Base-by-base conservation (phyloP, 1,140 invertebrate genomes). In the Drosophila saltans region DNA sequence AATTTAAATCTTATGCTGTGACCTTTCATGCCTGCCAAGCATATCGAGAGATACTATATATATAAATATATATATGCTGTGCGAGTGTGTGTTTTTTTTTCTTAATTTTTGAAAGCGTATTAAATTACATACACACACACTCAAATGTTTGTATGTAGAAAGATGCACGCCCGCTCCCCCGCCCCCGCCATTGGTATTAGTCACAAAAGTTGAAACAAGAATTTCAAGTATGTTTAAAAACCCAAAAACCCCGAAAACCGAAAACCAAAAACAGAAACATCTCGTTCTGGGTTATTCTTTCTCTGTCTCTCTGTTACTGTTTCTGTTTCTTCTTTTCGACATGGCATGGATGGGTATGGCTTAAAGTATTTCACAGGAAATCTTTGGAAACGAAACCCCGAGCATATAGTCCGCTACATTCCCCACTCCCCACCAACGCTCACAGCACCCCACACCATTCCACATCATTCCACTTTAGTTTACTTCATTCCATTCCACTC, bases 331-430 rank as follows among this genome's bases (percentile, higher is more conserved):
- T 48, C 43, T 45, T 16, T 1, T 45, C 41, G 2, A 43, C 41
- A 43, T 16, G 41, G 16, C 43, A 48, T 24, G 45, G 45, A 52
- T 59, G 72, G 59, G 61, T 67, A 67, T 67, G 67, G 86, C 81
- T 84, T 86, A 86, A 90, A 90, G 86, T 90, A 90, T 90, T 90
- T 90, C 86, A 90, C 86, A 90, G 86, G 86, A 90, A 90, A 90
- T 90, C 86, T 90, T 90, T 66, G 85, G 86, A 36, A 63, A 82
- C 67, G 72, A 79, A 73, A 71, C 75, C 78, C 75, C 75, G 61
- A 76, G 77, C 80, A 21, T 52, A 8, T 16, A 8, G 1, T 6
- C 43, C 9, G 21, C 45, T 10, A 2, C 21, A 21, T 1, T 1
- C 1, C 16, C n/a, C 16, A 8, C 21, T 21, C 2, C 45, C 5